Evolutionary conservation across 2,888 invertebrate species (phyloP), one percentile per base, ranked within the genome.

Genomic region (Electrophaes corylata): DNA sequence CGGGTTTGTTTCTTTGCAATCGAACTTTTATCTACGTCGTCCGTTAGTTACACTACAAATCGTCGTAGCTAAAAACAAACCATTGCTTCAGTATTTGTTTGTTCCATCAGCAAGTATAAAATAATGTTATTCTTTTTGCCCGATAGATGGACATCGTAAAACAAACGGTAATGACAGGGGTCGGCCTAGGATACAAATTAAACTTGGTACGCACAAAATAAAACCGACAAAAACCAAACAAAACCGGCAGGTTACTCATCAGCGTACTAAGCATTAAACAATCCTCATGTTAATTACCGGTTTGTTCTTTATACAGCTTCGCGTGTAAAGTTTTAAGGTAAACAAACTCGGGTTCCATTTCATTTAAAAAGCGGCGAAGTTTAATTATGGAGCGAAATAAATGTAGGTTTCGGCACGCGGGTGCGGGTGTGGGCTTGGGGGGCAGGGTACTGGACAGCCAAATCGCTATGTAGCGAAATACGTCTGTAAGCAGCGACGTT

Each of bases 271-370:
- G n/a, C 44, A 44, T 29, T 14, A 18, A 54, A 58, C 43, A 62
- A 53, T 53, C 53, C 33, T 37, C 48, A 57, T 37, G 49, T 49
- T 63, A 49, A 57, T 55, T 52, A 37, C 54, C 6, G 23, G 20
- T 41, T 39, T 46, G 10, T 57, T 53, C 23, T 48, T 44, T 50
- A 33, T 41, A 57, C 37, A 55, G 48, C 55, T 46, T 49, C 43
- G 18, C 35, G 18, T 55, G 33, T 29, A 49, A 58, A 49, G 43
- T 49, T 49, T 18, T 16, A 37, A 49, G 48, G 48, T 43, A 57
- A 55, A 54, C 57, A 59, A 61, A 54, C 40, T 57, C 39, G n/a
- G 49, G 50, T 58, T 45, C 29, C 57, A 62, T 60, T 62, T 57
- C 14, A 48, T 39, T 52, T 45, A 57, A 55, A 54, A 58, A 55